Evolutionary conservation across 2,113 vertebrate species (phyloP).

Genomic region (Pomatostomus ruficeps): DNA sequence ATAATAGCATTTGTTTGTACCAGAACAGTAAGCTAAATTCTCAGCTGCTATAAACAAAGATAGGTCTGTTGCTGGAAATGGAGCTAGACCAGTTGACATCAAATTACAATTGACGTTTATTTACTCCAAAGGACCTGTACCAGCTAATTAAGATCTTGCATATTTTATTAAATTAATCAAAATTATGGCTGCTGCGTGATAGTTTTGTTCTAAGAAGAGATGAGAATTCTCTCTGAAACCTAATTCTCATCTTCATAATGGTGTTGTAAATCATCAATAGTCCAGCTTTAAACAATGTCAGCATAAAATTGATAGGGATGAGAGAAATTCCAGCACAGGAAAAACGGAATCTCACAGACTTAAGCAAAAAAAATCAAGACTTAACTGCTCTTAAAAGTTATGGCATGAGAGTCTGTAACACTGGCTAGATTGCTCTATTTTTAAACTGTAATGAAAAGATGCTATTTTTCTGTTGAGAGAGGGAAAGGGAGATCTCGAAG

Average conservation of each 20-base stretch:
- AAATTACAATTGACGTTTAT: not conserved
- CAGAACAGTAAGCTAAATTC: not conserved
- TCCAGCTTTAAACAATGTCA: not conserved
- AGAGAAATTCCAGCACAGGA: not conserved
- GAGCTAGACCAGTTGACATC: not conserved
- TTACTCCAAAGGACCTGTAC: not conserved
- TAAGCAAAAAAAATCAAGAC: not conserved
- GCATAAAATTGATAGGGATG: not conserved
- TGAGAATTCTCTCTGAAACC: not conserved
- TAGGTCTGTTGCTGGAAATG: not conserved
- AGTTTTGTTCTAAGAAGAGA: not conserved
- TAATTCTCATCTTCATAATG: not conserved
- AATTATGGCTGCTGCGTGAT: not conserved
- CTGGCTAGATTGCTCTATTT: not conserved
- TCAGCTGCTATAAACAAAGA: not conserved
- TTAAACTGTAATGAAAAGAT: not conserved
- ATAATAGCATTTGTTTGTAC: conserved; percentile 9
- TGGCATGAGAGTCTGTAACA: not conserved
- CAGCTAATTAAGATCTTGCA: not conserved
- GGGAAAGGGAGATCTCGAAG: not conserved
- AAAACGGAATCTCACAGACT: not conserved
- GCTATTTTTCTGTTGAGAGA: not conserved
- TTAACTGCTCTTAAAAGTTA: not conserved
- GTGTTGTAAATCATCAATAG: not conserved
- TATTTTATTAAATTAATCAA: not conserved